Base-by-base conservation (phyloP, 2,888 invertebrate genomes). In the Xestia c-nigrum region DNA sequence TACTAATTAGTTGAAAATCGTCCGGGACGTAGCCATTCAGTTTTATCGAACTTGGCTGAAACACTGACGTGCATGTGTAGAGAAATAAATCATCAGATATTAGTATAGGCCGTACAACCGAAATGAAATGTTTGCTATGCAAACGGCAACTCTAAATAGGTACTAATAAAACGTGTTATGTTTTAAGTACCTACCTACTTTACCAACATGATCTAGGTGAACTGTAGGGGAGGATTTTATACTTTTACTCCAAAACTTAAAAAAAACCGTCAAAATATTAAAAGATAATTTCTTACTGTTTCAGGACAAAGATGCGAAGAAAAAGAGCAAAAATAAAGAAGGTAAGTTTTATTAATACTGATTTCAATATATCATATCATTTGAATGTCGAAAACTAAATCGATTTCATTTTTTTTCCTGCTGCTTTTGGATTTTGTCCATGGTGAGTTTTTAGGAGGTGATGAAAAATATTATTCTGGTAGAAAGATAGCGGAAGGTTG, bases 281-380 rank as follows among this genome's bases (percentile, higher is more conserved):
- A 66, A 57, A n/a, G 2, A 16, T 0, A 64, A 19, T 87, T 86
- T 76, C 91, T 90, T 91, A 92, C 90, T 91, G 91, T 96, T 97
- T 86, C 97, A 98, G 98, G 98, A 98, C 89, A 98, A 98, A 95
- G 98, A 98, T 91, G 97, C 97, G 80, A 98, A 98, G 95, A 98
- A 98, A 97, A 98, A 98, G 95, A 98, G 98, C 91, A 97, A 98
- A 94, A 98, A 98, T 94, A 99, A 98, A 97, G 99, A 99, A 98
- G 99, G 99, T 99, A 97, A 97, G 97, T 95, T 78, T 68, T 65
- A 80, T 84, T 19, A 72, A 67, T 50, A 55, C 59, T 71, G 38
- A 59, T 55, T 59, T 55, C 0, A 43, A n/a, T 74, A 16, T 47
- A 47, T 14, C 59, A 7, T 38, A 24, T 10, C 4, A 43, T 59